These are phyloP conservation scores for Ceratotherium simum DNA, from an alignment of 2,113 vertebrate species.

Conservation along the genomic window DNA sequence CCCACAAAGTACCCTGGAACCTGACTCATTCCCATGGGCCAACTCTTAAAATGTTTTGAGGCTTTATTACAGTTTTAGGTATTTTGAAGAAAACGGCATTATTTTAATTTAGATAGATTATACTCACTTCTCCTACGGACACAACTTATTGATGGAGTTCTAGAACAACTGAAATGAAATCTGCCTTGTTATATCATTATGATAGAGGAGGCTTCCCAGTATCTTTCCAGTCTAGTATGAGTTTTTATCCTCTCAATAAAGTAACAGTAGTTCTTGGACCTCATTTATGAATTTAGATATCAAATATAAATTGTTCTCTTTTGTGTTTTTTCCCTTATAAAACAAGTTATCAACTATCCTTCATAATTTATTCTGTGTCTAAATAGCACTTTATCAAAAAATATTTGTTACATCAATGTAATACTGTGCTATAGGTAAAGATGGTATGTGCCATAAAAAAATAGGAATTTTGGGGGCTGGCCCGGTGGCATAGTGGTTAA, in stretches of 20 bases:
- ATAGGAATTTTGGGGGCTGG: neutral
- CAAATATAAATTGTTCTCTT: conserved; percentile 12
- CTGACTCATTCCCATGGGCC: neutral
- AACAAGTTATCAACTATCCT: neutral
- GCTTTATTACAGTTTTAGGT: neutral
- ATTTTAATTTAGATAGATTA: conserved; percentile 32
- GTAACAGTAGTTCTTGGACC: neutral
- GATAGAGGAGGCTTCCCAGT: neutral
- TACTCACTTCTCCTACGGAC: neutral
- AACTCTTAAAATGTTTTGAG: neutral
- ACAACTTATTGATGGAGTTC: neutral
- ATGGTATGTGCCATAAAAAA: neutral
- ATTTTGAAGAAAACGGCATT: conserved; percentile 26
- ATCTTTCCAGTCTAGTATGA: neutral
- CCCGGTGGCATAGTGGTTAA: no score
- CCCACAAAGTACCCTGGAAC: neutral
- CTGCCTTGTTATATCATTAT: neutral
- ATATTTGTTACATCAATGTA: neutral
- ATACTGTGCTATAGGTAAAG: neutral
- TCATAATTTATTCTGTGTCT: conserved; percentile 14
- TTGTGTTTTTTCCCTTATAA: neutral
- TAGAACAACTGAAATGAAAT: conserved; percentile 4
- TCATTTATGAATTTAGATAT: conserved; percentile 9
- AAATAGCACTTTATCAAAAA: neutral
- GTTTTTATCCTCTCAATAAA: neutral